Base-by-base conservation (phyloP, 2,797 vertebrate species). In the Diplodus sargus region DNA sequence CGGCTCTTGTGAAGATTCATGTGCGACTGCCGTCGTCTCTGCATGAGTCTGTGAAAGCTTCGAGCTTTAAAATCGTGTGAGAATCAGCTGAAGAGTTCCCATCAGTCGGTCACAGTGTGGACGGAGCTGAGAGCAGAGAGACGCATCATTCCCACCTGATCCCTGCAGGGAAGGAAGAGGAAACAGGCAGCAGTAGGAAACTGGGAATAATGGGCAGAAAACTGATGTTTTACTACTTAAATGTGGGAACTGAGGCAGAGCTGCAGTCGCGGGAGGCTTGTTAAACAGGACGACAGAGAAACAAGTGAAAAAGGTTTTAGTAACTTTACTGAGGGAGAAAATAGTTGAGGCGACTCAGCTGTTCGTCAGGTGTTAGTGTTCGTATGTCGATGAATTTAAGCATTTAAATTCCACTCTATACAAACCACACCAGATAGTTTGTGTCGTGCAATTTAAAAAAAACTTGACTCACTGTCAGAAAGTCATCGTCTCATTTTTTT, bases 131-230 rank as follows among this genome's bases (percentile, higher is more conserved):
- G 84, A 83, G 60, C 72, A 15, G 74, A 17, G 39, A 51, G 30
- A 59, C 60, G 45, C 77, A 30, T 61, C 60, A 57, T 87, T 90
- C 84, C 90, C 83, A 85, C 68, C 63, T 87, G 76, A 84, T 53
- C 49, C 84, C 87, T 76, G 83, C 65, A 60, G 82, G 56, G 83
- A 77, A 83, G 86, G 88, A 88, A 90, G 66, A 61, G 76, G 70
- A 82, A 45, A 56, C 78, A 70, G 75, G 85, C 3, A 75, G 62
- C 64, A 25, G 64, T 42, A 66, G 89, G 87, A 90, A 90, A 60
- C 81, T 60, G 34, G 56, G 70, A 85, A 80, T 58, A 75, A 76
- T 79, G 63, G 84, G 17, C 23, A 48, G 52, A 74, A 51, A 45
- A 70, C 20, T 17, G 49, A n/a, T 54, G 82, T 58, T 60, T 51